Conservation (phyloP, 2,113 vertebrate genomes). For the Condylura cristata region DNA sequence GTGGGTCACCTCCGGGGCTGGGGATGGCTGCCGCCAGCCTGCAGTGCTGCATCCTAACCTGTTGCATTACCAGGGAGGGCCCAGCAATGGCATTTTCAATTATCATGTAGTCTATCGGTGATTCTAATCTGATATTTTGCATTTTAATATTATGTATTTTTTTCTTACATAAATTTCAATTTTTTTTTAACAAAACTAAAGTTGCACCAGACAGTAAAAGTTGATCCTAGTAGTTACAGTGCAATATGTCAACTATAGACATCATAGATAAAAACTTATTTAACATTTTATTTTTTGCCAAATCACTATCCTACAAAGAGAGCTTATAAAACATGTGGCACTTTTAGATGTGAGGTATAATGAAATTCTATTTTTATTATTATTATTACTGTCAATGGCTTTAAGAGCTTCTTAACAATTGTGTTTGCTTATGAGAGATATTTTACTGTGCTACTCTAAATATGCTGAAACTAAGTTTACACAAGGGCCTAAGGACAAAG, state of each 20-base stretch:
- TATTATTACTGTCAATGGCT: background rate
- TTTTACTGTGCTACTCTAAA: background rate
- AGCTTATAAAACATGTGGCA: background rate
- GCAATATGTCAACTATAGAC: background rate
- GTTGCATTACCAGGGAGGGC: too few relatives aligned
- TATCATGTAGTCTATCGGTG: background rate
- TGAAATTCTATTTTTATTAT: slow-evolving; percentile 20
- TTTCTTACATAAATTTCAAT: slow-evolving; percentile 18
- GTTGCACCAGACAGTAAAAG: background rate
- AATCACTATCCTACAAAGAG: background rate
- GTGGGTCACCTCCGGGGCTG: too few relatives aligned
- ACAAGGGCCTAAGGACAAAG: background rate
- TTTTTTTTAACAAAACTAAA: slow-evolving; percentile 1
- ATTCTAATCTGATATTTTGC: background rate
- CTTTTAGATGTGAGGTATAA: background rate
- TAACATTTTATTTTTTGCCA: background rate
- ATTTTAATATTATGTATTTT: background rate
- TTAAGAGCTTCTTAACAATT: slow-evolving; percentile 24
- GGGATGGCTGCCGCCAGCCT: too few relatives aligned
- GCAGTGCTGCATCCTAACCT: too few relatives aligned
- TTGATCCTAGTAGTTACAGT: background rate
- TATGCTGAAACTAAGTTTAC: slow-evolving; percentile 29
- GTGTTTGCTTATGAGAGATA: background rate
- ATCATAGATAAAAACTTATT: background rate
- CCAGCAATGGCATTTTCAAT: slow-evolving; percentile 18